phyloP scores from a whole-genome alignment of 37 sponge, comb jelly and placozoan species.

The Agelas oroides region DNA sequence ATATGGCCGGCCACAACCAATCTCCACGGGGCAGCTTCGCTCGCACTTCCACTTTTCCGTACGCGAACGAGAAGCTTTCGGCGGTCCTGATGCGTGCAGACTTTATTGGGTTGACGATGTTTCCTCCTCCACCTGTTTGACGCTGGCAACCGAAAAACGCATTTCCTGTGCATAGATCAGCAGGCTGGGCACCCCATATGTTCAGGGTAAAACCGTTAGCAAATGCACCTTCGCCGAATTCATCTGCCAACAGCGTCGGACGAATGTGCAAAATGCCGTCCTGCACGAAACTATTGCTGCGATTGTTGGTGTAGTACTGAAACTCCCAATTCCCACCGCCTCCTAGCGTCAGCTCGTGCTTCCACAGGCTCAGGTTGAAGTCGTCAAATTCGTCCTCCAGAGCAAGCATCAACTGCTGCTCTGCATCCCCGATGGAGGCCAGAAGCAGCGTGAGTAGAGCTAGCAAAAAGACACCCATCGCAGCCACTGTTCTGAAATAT shows the following conservation, averaged over 20 bases:
- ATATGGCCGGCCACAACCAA: slow-evolving; percentile 86
- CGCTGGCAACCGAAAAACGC: slow-evolving; percentile 63
- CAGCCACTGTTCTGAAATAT: no score
- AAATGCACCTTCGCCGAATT: slow-evolving; percentile 51
- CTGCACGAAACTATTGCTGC: slow-evolving; percentile 69
- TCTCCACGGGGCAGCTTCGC: slow-evolving; percentile 80
- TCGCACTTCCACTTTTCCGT: slow-evolving; percentile 74
- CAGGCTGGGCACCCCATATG: slow-evolving; percentile 76
- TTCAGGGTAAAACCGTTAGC: slow-evolving; percentile 45
- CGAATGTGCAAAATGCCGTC: slow-evolving; percentile 69
- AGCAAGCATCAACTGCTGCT: slow-evolving; percentile 26
- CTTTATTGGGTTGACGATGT: slow-evolving; percentile 74
- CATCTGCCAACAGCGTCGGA: slow-evolving; percentile 64
- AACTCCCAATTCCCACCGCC: slow-evolving; percentile 79
- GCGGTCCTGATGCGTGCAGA: slow-evolving; percentile 72
- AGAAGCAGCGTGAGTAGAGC: neutral
- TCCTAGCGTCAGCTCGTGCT: slow-evolving; percentile 68
- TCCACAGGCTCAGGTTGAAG: slow-evolving; percentile 68
- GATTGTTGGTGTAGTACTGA: slow-evolving; percentile 68
- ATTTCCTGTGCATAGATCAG: slow-evolving; percentile 62
- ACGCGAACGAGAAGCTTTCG: slow-evolving; percentile 68
- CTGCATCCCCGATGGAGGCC: neutral
- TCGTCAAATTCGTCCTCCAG: slow-evolving; percentile 66
- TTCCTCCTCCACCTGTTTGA: slow-evolving; percentile 56
- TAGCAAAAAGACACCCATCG: no score